A percentile compares a stretch with the other conserved stretches of the same genome.
phyloP scores from a whole-genome alignment of 2,797 vertebrate species.

The Podargus strigoides region DNA sequence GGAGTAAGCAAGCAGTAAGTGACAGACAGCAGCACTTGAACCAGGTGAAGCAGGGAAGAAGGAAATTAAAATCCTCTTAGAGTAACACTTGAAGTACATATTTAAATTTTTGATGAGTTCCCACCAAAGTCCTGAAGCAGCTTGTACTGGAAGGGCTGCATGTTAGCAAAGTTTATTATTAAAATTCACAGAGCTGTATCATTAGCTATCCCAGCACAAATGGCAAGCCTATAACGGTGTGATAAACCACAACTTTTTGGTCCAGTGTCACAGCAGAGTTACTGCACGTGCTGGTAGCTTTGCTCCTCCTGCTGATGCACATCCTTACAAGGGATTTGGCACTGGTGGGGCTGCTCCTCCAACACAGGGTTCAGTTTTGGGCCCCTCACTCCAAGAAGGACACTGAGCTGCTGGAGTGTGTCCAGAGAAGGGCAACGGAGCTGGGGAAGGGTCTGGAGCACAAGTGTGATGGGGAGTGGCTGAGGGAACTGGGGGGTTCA shows the following conservation, averaged over 20 bases:
- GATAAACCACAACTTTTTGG: neutral
- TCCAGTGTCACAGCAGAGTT: neutral
- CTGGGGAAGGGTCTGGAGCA: too few species aligned
- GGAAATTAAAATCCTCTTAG: neutral
- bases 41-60: neutral
- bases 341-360: too few species aligned
- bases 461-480: too few species aligned
- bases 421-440: too few species aligned
- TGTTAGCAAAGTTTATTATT: neutral
- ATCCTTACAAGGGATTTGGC: neutral
- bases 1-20: neutral
- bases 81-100: neutral
- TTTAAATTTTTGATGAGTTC: neutral
- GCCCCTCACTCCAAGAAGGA: too few species aligned
- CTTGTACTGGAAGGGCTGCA: neutral
- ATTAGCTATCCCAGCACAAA: too few species aligned
- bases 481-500: too few species aligned
- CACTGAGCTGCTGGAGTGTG: too few species aligned
- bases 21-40: neutral
- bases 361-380: too few species aligned
- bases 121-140: neutral
- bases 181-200: accelerated
- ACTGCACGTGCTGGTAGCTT: neutral
- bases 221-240: too few species aligned
- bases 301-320: neutral